These are phyloP conservation scores for Drosophila leonis DNA, from an alignment of 2,888 invertebrate species.

Conservation along the genomic window DNA sequence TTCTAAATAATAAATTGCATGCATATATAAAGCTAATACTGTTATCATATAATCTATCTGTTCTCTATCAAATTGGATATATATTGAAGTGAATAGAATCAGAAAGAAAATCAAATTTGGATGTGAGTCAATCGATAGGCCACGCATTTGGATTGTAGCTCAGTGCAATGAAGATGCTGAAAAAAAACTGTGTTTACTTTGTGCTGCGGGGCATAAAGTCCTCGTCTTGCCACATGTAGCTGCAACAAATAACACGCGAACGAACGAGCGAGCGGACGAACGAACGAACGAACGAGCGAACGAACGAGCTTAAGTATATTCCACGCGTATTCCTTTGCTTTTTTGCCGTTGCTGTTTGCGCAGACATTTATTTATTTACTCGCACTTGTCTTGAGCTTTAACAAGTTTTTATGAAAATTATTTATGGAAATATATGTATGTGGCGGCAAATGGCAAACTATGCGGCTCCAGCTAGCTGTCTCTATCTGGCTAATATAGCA, in stretches of 20 bases:
- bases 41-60: not conserved
- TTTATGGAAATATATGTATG: constrained; percentile 55
- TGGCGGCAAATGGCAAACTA: constrained; percentile 2
- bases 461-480: not conserved
- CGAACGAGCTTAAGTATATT: constrained; percentile 9
- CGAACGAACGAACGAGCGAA: not conserved
- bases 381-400: constrained; percentile 56
- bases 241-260: constrained; percentile 19
- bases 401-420: constrained; percentile 72
- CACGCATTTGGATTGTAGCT: constrained; percentile 14
- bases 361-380: constrained; percentile 65
- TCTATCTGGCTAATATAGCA: not conserved
- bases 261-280: no score
- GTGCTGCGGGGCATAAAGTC: constrained; percentile 60
- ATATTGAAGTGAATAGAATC: not conserved
- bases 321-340: constrained; percentile 1
- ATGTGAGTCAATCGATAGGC: constrained; percentile 18
- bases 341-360: constrained; percentile 2
- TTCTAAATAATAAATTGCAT: no score
- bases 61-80: not conserved
- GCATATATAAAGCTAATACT: not conserved
- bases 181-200: constrained; percentile 64
- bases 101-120: not conserved
- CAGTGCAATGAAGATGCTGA: constrained; percentile 37
- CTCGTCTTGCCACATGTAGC: constrained; percentile 35